These are phyloP conservation scores for Laticauda laticaudata DNA, from an alignment of 2,113 vertebrate species.

Conservation along the genomic window DNA sequence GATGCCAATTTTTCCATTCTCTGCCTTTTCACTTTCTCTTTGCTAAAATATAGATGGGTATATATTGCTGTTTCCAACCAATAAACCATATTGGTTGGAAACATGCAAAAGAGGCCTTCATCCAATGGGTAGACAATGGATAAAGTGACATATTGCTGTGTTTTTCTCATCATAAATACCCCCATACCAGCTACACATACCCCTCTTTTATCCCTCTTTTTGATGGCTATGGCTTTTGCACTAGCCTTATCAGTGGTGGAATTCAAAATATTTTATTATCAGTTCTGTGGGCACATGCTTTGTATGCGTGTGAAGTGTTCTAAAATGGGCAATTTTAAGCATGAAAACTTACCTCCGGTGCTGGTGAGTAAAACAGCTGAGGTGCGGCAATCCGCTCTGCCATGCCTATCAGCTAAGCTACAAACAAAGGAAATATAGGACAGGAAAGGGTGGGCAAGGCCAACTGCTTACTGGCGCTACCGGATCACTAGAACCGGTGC, in stretches of 20 bases:
- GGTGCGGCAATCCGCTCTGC: too few relatives aligned
- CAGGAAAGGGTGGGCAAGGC: too few relatives aligned
- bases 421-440: too few relatives aligned
- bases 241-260: not conserved
- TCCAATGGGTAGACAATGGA: not conserved
- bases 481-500: too few relatives aligned
- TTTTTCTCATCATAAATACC: not conserved
- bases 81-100: not conserved
- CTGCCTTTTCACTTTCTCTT: not conserved
- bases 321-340: too few relatives aligned
- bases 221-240: not conserved
- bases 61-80: not conserved
- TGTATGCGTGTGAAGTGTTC: too few relatives aligned
- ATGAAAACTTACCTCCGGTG: too few relatives aligned
- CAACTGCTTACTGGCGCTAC: too few relatives aligned
- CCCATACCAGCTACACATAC: not conserved
- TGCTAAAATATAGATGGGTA: not conserved
- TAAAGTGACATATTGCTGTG: not conserved
- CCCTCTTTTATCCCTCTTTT: not conserved
- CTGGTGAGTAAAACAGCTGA: too few relatives aligned
- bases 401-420: too few relatives aligned
- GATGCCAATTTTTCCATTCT: not conserved
- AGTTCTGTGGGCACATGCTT: too few relatives aligned
- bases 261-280: too few relatives aligned
- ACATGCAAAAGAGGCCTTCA: not conserved